These are phyloP conservation scores for Oscheius sp. DNA, from an alignment of 2,888 invertebrate species.

Conservation along the genomic window DNA sequence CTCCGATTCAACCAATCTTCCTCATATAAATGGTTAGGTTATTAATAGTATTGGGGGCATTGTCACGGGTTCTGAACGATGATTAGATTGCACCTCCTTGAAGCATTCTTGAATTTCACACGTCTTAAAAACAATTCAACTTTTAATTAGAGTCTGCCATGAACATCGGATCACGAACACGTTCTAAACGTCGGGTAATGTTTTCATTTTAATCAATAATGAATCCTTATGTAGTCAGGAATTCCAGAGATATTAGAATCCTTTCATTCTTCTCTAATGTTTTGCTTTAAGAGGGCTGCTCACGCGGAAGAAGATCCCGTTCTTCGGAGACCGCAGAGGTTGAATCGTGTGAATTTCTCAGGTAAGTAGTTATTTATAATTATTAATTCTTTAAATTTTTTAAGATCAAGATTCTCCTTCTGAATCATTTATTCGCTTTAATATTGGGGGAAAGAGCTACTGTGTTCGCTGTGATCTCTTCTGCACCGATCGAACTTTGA, in stretches of 20 bases:
- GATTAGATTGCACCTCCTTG: no score
- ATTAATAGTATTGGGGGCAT: not conserved
- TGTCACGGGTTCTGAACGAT: no score
- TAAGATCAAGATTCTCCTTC: not conserved
- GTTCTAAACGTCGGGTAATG: conserved; percentile 13
- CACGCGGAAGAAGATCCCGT: conserved; percentile 9
- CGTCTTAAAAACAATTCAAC: not conserved
- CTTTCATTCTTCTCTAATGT: not conserved
- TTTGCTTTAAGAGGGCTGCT: conserved; percentile 14
- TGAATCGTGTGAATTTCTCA: conserved; percentile 5
- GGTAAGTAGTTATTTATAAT: not conserved
- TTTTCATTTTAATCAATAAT: not conserved
- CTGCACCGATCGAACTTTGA: conserved; percentile 49
- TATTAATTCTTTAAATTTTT: not conserved
- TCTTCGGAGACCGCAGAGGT: not conserved
- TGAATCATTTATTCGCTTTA: conserved; percentile 53
- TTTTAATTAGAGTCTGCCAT: conserved; percentile 3
- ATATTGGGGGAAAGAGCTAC: conserved; percentile 66
- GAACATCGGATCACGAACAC: conserved; percentile 7
- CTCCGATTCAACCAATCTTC: not conserved
- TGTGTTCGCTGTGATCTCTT: conserved; percentile 55
- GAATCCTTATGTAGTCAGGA: not conserved
- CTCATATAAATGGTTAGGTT: not conserved
- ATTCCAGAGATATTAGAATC: not conserved
- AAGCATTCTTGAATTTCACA: not conserved